Base-by-base conservation (phyloP, 2,113 vertebrate genomes). In the Solea senegalensis region DNA sequence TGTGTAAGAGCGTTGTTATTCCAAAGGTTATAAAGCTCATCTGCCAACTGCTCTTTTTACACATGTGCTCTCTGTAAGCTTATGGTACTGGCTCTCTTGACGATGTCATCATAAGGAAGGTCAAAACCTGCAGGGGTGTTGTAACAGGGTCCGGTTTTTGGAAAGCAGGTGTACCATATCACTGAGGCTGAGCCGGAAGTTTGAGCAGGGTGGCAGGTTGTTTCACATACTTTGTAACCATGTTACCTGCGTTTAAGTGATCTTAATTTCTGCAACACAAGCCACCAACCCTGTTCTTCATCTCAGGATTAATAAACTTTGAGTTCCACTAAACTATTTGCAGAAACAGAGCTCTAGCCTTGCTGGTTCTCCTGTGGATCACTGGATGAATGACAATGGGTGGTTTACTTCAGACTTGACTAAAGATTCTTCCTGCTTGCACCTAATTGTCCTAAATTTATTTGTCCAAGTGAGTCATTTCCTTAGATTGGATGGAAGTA, bases 61-160 rank as follows among this genome's bases (percentile, higher is more conserved):
- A 70, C n/a, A 1, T 15, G 58, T 67, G 72, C 48, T 72, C 34
- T 45, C 11, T 10, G 76, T 67, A 73, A 82, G 76, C 69, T 80
- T 52, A 45, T 72, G 10, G 64, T 72, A 63, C 53, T 9, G 7
- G 50, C 3, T 56, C 21, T 65, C 2, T 44, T 65, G 28, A 65
- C 58, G 53, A 71, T 65, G 71, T 70, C 78, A 78, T 72, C 74
- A 72, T 82, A 74, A 78, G 28, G 14, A 28, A 86, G 59, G 62
- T 69, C 65, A 71, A 39, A 55, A 46, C n/a, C 43, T 62, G 40
- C 34, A 27, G 9, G 15, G 13, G 65, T 70, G 44, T 16, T 21
- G 44, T 45, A 43, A 46, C 27, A 26, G 52, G 39, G 15, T 7
- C n/a, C 16, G 10, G 51, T 27, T 53, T 26, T 1, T 21, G 9